Evolutionary conservation across 2,888 invertebrate species (phyloP).

Genomic region (Liposcelis brunnea): DNA sequence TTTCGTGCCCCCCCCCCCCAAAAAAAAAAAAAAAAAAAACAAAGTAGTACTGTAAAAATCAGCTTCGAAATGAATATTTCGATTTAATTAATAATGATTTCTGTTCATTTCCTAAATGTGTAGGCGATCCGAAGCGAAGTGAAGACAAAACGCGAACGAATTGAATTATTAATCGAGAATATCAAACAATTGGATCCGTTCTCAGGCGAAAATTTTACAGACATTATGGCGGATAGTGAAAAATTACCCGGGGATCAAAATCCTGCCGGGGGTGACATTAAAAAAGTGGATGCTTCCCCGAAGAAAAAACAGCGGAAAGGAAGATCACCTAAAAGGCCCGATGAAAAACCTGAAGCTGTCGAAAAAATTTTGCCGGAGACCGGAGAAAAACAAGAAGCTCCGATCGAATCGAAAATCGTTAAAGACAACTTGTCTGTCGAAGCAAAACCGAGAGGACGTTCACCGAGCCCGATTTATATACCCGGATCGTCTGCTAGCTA

Average conservation of each 20-base stretch:
- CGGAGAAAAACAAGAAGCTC: background rate
- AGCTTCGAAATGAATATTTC: no score
- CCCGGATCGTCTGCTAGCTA: conserved; percentile 53
- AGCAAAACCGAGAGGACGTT: conserved; percentile 27
- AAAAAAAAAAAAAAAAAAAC: no score
- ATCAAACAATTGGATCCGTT: conserved; percentile 3
- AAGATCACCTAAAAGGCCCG: no score
- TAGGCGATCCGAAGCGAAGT: conserved; percentile 1
- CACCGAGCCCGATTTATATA: conserved; percentile 54
- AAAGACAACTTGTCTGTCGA: conserved; percentile 1
- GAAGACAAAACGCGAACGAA: conserved; percentile 3
- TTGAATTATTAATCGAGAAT: conserved; percentile 5
- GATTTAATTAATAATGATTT: background rate
- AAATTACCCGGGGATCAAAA: no score
- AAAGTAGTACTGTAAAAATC: conserved; percentile 7
- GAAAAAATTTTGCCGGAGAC: no score
- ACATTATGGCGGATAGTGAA: background rate
- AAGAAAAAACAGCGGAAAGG: no score
- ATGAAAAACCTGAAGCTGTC: no score
- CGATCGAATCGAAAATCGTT: background rate
- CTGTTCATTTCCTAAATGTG: background rate
- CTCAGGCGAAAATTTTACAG: background rate
- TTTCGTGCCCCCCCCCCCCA: no score
- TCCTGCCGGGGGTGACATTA: background rate
- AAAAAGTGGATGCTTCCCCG: no score